Conservation (phyloP, 2,113 vertebrate species). For the Lophura nycthemera region DNA sequence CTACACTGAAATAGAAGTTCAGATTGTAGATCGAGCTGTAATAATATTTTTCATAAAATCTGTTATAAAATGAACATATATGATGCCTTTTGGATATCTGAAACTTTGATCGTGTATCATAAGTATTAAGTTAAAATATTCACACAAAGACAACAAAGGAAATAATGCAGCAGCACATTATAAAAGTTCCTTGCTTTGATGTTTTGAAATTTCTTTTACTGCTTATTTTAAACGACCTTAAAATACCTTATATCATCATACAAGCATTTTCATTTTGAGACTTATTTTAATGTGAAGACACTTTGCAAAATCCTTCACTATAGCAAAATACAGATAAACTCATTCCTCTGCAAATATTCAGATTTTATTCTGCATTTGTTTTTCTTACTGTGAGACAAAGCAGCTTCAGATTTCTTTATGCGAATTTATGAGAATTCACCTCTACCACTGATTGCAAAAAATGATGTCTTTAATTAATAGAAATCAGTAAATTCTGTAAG, state of each 20-base stretch:
- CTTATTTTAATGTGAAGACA: neutral
- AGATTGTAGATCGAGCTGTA: neutral
- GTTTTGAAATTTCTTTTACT: constrained; percentile 17
- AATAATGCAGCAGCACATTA: neutral
- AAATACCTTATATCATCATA: constrained; percentile 1
- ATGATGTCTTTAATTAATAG: constrained; percentile 37
- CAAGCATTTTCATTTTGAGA: constrained; percentile 6
- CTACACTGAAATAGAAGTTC: neutral
- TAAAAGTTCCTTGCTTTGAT: constrained; percentile 16
- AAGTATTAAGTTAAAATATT: constrained; percentile 11
- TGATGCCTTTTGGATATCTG: neutral
- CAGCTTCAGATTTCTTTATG: neutral
- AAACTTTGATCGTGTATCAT: neutral
- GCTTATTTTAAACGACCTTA: neutral
- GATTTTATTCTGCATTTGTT: neutral
- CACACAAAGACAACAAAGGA: neutral
- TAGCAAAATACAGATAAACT: neutral
- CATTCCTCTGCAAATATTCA: neutral
- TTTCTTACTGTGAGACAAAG: constrained; percentile 9
- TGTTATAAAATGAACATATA: neutral
- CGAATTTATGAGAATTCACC: neutral
- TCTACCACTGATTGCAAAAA: neutral
- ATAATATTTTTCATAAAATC: constrained; percentile 18
- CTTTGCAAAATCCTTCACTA: neutral
- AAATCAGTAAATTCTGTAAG: constrained; percentile 7